Base-by-base conservation (phyloP, 2,797 vertebrate species). In the Enteromius treurensis region DNA sequence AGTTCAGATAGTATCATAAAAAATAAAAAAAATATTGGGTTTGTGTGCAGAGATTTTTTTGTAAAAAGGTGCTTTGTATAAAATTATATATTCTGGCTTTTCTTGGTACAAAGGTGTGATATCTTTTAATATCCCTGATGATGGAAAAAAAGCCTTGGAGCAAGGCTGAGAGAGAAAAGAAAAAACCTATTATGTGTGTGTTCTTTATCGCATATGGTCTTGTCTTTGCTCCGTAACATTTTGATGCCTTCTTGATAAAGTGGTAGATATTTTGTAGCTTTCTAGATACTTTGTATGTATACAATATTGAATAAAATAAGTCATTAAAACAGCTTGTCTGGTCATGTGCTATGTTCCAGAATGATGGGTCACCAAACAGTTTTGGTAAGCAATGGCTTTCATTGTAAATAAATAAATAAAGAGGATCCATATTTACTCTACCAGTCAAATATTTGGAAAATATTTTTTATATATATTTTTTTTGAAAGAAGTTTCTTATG, bases 181-280 rank as follows among this genome's bases (percentile, higher is more conserved):
- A 87, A 82, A 91, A 92, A 82, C 32, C 86, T 96, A 96, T 95
- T 95, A 95, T 90, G 94, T 97, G 96, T 95, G 96, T 98, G 96
- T 98, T 95, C 93, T 95, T 95, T 97, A 95, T 95, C 96, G 96
- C 97, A 96, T 96, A 96, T 97, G 96, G 97, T 98, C 96, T 96
- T 95, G 97, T 98, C 96, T 97, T 96, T 97, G 97, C 97, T 97
- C 96, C 93, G 96, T 98, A 96, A 98, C 95, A 97, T 98, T 96
- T 97, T 96, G 96, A 98, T 97, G 98, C 97, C 97, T 98, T 98
- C 97, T 97, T 96, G 96, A 98, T 96, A 96, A 97, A 96, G 96
- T 97, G 96, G 96, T 98, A 97, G 96, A 97, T 95, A 97, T 99
- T 99, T 99, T 99, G 97, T 99, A 99, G 98, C 98, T 99, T 98